These are phyloP conservation scores for Serranus cabrilla DNA, from an alignment of 2,797 vertebrate species.

Conservation along the genomic window DNA sequence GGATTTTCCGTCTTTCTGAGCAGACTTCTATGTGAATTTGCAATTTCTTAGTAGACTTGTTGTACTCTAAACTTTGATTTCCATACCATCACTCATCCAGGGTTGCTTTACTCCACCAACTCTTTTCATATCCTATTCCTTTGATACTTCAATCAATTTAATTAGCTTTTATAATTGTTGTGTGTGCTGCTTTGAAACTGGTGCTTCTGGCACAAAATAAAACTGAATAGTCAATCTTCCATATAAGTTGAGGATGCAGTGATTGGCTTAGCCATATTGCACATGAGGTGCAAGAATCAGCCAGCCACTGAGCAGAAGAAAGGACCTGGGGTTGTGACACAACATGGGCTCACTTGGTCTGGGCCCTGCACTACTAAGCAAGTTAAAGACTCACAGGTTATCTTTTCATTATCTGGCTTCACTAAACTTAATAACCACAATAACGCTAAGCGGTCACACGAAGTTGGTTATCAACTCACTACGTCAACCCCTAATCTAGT, in stretches of 20 bases:
- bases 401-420: no score
- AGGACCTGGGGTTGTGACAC: no score
- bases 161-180: background rate
- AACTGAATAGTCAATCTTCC: background rate
- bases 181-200: background rate
- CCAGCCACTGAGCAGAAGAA: no score
- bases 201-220: no score
- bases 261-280: background rate
- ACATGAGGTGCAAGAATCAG: background rate
- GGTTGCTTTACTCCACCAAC: background rate
- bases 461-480: no score
- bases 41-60: background rate
- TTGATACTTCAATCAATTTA: constrained; percentile 6
- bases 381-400: no score
- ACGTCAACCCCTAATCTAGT: no score
- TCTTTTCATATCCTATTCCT: background rate
- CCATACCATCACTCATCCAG: background rate
- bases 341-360: no score
- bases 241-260: background rate
- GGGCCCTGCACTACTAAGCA: no score
- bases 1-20: background rate
- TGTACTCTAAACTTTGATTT: background rate
- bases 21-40: background rate
- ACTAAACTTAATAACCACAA: no score
- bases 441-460: no score